Conservation (phyloP, 2,888 invertebrate genomes). For the Serripes groenlandicus region DNA sequence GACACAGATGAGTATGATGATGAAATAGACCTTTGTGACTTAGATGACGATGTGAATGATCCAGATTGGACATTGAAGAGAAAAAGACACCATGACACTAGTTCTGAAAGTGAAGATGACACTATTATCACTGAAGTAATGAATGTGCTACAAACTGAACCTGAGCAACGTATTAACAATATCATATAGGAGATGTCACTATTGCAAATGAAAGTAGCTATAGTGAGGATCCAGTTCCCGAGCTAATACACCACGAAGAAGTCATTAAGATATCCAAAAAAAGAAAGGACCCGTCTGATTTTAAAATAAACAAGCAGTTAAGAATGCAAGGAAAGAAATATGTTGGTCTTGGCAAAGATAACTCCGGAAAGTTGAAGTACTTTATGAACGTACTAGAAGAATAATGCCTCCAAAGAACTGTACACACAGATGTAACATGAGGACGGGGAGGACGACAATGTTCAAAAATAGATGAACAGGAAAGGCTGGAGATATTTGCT, state of each 20-base stretch:
- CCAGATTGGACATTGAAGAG: conserved; percentile 34
- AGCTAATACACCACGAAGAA: conserved; percentile 17
- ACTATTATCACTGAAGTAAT: not conserved
- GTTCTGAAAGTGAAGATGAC: not conserved
- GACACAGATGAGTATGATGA: too few species aligned
- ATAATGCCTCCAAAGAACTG: not conserved
- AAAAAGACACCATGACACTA: conserved; percentile 9
- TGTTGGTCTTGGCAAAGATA: conserved; percentile 10
- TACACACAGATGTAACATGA: not conserved
- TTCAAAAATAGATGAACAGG: too few species aligned
- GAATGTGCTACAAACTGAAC: not conserved
- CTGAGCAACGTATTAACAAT: not conserved
- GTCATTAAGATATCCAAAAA: conserved; percentile 7
- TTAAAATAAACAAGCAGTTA: conserved; percentile 3
- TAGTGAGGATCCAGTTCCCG: not conserved
- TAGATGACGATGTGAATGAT: conserved; percentile 32
- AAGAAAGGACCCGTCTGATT: not conserved
- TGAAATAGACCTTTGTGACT: too few species aligned
- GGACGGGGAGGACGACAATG: not conserved
- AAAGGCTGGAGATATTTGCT: too few species aligned
- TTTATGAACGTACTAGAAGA: not conserved
- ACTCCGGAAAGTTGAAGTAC: not conserved
- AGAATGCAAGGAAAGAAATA: conserved; percentile 35
- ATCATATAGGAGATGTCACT: not conserved
- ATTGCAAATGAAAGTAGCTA: not conserved